phyloP scores from a whole-genome alignment of 2,888 invertebrate species.

The Julus scanicus region DNA sequence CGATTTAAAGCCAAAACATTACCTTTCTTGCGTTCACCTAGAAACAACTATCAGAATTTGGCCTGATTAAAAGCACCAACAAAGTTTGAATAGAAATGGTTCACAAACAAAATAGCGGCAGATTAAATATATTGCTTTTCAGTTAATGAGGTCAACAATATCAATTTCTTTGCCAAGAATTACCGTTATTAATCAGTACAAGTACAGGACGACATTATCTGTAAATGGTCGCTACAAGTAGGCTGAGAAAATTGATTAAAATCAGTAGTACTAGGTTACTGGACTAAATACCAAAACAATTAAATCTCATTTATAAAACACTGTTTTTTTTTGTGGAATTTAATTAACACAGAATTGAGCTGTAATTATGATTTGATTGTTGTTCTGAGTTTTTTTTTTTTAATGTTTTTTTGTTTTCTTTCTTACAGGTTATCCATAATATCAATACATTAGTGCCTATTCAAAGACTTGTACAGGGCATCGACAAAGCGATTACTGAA shows the following conservation, averaged over 20 bases:
- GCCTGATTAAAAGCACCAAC: not conserved
- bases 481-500: not conserved
- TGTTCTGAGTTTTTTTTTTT: not conserved
- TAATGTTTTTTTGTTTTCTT: not conserved
- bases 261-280: not conserved
- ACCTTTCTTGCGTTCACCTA: too few species aligned
- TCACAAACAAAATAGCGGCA: not conserved
- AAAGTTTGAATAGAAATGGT: not conserved
- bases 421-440: not conserved
- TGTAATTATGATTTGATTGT: not conserved
- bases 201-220: not conserved
- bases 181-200: not conserved
- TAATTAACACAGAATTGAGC: not conserved
- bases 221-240: not conserved
- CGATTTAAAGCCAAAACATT: too few species aligned
- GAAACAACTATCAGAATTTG: not conserved
- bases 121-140: not conserved
- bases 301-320: conserved; percentile 13
- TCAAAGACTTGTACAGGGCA: not conserved
- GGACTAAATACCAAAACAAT: conserved; percentile 15
- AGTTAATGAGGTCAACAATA: conserved; percentile 21
- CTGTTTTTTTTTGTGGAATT: not conserved
- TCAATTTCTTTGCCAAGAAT: conserved; percentile 21
- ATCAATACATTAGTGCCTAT: not conserved
- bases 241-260: conserved; percentile 22